A percentile compares a stretch with the other conserved stretches of the same genome.
Evolutionary conservation across 2,888 invertebrate species (phyloP).

Genomic region (Xanthia icteritia): DNA sequence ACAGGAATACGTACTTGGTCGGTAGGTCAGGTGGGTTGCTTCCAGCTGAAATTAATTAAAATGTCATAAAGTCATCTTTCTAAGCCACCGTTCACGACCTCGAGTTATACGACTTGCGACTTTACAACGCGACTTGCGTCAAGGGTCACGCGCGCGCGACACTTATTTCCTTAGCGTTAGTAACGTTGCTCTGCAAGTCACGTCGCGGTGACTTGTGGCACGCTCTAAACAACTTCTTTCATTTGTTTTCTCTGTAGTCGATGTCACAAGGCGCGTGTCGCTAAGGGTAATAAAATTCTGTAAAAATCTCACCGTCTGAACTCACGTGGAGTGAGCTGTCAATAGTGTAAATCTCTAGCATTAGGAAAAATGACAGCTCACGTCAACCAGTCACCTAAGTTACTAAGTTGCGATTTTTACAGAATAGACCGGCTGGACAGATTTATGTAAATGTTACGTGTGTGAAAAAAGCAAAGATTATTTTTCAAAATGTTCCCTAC

Average conservation of each 20-base stretch:
- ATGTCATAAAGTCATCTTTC: neutral
- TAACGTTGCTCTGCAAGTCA: neutral
- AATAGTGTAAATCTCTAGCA: neutral
- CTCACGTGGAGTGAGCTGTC: neutral
- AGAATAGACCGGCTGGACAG: neutral
- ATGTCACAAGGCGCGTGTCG: too few relatives aligned
- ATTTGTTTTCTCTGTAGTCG: neutral
- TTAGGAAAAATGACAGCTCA: neutral
- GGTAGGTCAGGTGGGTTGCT: slow-evolving; percentile 30
- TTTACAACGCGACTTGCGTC: neutral
- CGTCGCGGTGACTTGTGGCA: neutral
- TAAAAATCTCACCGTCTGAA: neutral
- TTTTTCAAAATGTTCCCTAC: neutral
- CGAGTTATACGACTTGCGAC: neutral
- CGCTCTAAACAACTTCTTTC: neutral
- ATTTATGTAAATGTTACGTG: neutral
- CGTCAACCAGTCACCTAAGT: neutral
- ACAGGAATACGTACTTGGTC: slow-evolving; percentile 38
- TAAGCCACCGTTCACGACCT: neutral
- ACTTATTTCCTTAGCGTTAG: neutral
- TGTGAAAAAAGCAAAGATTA: too few relatives aligned
- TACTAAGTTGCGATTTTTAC: neutral
- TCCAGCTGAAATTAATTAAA: slow-evolving; percentile 51
- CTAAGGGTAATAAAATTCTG: neutral
- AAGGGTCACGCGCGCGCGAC: neutral